A percentile compares a stretch with the other conserved stretches of the same genome.
phyloP scores from a whole-genome alignment of 2,888 invertebrate species.

The Latheticus oryzae region DNA sequence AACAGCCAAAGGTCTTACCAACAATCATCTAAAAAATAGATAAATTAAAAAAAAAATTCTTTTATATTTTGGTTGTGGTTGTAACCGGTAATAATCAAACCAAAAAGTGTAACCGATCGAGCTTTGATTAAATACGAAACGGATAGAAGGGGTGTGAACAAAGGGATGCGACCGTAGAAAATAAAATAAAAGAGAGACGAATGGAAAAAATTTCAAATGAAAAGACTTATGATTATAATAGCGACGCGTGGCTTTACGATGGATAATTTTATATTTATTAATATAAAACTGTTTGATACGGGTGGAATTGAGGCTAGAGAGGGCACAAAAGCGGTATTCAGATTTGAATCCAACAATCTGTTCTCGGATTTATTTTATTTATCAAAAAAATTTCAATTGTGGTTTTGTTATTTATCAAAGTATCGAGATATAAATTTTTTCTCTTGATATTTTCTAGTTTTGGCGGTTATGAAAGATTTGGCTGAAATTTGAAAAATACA shows the following conservation, averaged over 20 bases:
- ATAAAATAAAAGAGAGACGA: constrained; percentile 47
- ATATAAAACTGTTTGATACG: constrained; percentile 39
- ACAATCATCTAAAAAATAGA: no score
- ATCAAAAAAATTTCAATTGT: no score
- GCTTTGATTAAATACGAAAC: constrained; percentile 52
- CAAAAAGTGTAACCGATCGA: constrained; percentile 27
- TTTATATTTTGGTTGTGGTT: constrained; percentile 2
- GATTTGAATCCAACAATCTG: no score
- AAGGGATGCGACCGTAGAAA: constrained; percentile 56
- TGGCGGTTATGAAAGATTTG: no score
- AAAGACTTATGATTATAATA: constrained; percentile 39
- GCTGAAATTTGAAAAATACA: no score
- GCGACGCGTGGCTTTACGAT: constrained; percentile 33
- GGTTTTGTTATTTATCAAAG: no score
- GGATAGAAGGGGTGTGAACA: constrained; percentile 54
- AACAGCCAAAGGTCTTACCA: constrained; percentile 16
- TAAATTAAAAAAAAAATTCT: no score
- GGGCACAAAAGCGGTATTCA: no score
- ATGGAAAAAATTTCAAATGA: constrained; percentile 35
- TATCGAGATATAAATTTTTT: no score
- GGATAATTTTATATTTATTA: constrained; percentile 38
- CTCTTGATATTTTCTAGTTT: no score
- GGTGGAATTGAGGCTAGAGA: no score
- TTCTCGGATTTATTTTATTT: no score
- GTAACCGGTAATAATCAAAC: constrained; percentile 22